phyloP scores from a whole-genome alignment of 2,888 invertebrate species.

The Tortrix viridana region DNA sequence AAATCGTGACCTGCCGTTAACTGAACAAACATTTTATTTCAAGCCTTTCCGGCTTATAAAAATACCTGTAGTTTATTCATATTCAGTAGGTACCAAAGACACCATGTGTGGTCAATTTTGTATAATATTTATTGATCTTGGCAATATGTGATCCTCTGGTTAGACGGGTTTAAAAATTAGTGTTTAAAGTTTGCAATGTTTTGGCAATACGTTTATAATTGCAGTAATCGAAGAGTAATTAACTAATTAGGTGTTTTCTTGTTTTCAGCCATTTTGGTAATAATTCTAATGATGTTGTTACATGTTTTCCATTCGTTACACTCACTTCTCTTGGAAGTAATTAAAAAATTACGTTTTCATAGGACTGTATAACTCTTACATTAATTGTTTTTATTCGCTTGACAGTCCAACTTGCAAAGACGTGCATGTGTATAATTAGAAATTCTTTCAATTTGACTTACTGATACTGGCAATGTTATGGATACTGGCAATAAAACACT shows the following conservation, averaged over 20 bases:
- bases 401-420: no score
- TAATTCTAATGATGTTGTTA: not conserved
- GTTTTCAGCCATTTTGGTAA: not conserved
- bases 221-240: constrained; percentile 9
- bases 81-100: no score
- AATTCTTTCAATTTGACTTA: no score
- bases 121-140: no score
- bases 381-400: no score
- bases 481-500: no score
- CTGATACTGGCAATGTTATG: no score
- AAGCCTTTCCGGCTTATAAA: constrained; percentile 20
- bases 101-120: no score
- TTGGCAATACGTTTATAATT: constrained; percentile 22
- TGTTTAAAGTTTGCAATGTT: constrained; percentile 8
- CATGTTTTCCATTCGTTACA: not conserved
- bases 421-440: no score
- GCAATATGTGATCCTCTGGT: not conserved
- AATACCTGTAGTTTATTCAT: constrained; percentile 4
- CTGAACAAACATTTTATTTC: constrained; percentile 15
- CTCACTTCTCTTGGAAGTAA: no score
- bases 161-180: not conserved
- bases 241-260: constrained; percentile 7
- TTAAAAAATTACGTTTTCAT: no score
- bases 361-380: no score
- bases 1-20: constrained; percentile 18